Conservation (phyloP, 92 coral and sea anemone species). For the Isaurus tuberculatus region DNA sequence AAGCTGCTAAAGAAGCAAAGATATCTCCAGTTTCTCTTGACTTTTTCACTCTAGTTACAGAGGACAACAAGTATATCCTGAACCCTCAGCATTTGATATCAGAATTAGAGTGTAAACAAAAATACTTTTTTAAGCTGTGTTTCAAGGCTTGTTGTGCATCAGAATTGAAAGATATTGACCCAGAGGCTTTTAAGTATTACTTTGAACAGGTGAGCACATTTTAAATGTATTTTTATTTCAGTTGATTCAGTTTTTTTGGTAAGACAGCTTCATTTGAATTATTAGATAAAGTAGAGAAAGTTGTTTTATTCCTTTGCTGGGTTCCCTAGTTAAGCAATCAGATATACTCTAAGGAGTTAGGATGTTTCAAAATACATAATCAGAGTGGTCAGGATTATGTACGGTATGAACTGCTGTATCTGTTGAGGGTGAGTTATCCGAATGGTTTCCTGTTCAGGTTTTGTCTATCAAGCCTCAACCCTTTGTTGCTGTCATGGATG, state of each 20-base stretch:
- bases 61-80: slow-evolving; percentile 68
- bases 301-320: too few relatives aligned
- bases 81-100: slow-evolving; percentile 75
- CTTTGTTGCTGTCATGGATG: too few relatives aligned
- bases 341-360: too few relatives aligned
- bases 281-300: too few relatives aligned
- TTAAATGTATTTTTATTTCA: background rate
- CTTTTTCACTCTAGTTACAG: slow-evolving; percentile 87
- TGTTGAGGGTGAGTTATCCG: too few relatives aligned
- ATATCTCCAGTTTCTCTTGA: slow-evolving; percentile 82
- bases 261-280: too few relatives aligned
- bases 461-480: too few relatives aligned
- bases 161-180: slow-evolving; percentile 64
- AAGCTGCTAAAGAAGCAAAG: slow-evolving; percentile 65
- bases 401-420: too few relatives aligned
- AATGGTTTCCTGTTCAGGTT: too few relatives aligned
- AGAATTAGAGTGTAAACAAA: slow-evolving; percentile 68
- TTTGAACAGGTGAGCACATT: slow-evolving; percentile 81
- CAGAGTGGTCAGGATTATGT: too few relatives aligned
- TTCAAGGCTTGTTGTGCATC: slow-evolving; percentile 86
- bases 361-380: too few relatives aligned
- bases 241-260: background rate
- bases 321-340: too few relatives aligned
- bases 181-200: slow-evolving; percentile 71
- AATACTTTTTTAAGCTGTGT: slow-evolving; percentile 72